These are phyloP conservation scores for Latrodectus elegans DNA, from an alignment of 2,888 invertebrate species.

Conservation along the genomic window DNA sequence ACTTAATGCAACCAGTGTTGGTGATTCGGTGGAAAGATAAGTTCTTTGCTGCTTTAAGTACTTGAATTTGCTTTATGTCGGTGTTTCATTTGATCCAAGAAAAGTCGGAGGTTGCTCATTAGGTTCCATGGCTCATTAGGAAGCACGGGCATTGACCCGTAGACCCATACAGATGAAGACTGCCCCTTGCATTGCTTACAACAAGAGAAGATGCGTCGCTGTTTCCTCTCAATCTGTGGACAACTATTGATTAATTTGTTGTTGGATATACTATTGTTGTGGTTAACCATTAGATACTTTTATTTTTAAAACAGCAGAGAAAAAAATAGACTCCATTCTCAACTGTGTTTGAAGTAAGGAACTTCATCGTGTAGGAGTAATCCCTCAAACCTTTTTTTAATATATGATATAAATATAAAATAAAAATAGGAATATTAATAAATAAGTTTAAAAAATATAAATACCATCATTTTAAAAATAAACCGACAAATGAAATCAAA, in stretches of 20 bases:
- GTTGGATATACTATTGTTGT: not conserved
- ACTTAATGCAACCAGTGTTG: constrained; percentile 10
- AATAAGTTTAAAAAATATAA: too few relatives aligned
- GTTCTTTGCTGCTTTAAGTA: not conserved
- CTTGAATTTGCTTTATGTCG: not conserved
- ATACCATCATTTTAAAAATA: too few relatives aligned
- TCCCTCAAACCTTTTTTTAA: too few relatives aligned
- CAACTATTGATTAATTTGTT: not conserved
- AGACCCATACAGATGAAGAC: constrained; percentile 2
- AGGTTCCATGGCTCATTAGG: constrained; percentile 52
- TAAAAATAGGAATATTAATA: too few relatives aligned
- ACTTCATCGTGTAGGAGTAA: too few relatives aligned
- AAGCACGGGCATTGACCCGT: constrained; percentile 19
- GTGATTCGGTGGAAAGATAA: constrained; percentile 17
- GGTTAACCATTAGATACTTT: not conserved
- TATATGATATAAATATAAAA: too few relatives aligned
- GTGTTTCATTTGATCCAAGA: not conserved
- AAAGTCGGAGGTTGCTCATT: constrained; percentile 24
- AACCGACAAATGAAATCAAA: too few relatives aligned
- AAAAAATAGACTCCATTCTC: not conserved
- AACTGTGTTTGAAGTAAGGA: not conserved
- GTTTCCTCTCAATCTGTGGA: not conserved
- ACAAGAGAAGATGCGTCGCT: not conserved
- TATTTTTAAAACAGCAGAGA: not conserved
- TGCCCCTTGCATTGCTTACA: not conserved